Base-by-base conservation (phyloP, 2,888 invertebrate species). In the Calliphora vomitoria region DNA sequence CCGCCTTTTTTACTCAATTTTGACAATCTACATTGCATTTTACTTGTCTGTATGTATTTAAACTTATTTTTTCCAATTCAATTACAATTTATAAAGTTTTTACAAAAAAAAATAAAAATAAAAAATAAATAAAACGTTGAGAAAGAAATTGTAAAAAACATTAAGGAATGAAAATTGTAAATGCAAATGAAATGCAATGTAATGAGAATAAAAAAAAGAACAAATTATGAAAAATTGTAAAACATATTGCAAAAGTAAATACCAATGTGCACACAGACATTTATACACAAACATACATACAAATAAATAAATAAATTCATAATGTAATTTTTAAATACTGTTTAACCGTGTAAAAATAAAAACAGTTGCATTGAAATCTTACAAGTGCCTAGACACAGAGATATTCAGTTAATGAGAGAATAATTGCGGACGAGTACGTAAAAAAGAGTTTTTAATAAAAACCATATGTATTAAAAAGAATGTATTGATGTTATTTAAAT, bases 61-160 rank as follows among this genome's bases (percentile, higher is more conserved):
- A 68, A 72, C 66, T 66, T 72, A 47, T 74, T 74, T 72, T 62
- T 74, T 50, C 60, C 85, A 80, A 68, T 80, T 75, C 74, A 85
- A 75, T 85, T 80, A 85, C 58, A 80, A 69, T 80, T 80, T 74
- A 69, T 41, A 69, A 78, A 83, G 35, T 53, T 81, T 80, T 47
- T 25, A 64, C 18, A 13, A 53, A 31, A 64, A 71, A 50, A 31
- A 72, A 53, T 31, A 5, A 25, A 60, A n/a, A n/a, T n/a, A n/a
- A n/a, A 50, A 31, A 72, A 53, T 31, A 5, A 25, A 60, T 4
- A n/a, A n/a, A 50, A 50, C 35, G n/a, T 55, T 20, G 10, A 18
- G 35, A 69, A 69, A 35, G 58, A 76, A 44, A 35, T 72, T 10
- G 15, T 15, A 64, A 20, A 20, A 62, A 53, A 0, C 31, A 35